Evolutionary conservation across 2,888 invertebrate genomes (phyloP).

Genomic region (Aelia acuminata): DNA sequence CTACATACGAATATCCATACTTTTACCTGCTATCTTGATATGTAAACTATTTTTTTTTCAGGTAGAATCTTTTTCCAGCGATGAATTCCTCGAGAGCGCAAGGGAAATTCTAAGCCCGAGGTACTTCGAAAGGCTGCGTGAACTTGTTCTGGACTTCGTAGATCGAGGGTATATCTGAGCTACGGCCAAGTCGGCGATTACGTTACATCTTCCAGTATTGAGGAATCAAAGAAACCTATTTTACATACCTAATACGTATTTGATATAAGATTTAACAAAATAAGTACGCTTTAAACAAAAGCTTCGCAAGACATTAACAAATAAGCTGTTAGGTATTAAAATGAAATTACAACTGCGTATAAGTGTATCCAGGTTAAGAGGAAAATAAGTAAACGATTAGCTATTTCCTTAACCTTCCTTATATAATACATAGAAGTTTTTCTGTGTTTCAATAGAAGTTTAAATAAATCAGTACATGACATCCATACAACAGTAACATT

Average conservation of each 20-base stretch:
- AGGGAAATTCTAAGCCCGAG: slow-evolving; percentile 59
- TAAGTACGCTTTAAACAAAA: neutral
- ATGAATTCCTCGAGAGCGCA: slow-evolving; percentile 54
- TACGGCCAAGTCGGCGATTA: neutral
- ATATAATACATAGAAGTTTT: no score
- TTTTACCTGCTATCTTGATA: no score
- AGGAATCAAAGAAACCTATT: neutral
- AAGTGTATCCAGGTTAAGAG: no score
- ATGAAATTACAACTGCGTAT: no score
- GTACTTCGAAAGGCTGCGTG: slow-evolving; percentile 63
- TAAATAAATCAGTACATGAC: no score
- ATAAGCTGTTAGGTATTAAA: neutral
- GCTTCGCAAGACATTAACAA: neutral
- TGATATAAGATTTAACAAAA: neutral
- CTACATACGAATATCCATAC: no score
- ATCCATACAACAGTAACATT: no score
- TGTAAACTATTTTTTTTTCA: neutral
- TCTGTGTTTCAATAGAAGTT: no score
- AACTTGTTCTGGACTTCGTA: slow-evolving; percentile 65
- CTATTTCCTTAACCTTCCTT: no score
- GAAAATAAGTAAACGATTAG: no score
- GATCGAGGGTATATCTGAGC: slow-evolving; percentile 64
- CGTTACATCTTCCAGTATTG: neutral
- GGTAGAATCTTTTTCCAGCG: slow-evolving; percentile 52
- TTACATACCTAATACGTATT: neutral